Percentiles rank a stretch among this genome's conserved stretches.
Evolutionary conservation across 2,888 invertebrate genomes (phyloP).

Genomic region (Branchipolynoe longqiensis): DNA sequence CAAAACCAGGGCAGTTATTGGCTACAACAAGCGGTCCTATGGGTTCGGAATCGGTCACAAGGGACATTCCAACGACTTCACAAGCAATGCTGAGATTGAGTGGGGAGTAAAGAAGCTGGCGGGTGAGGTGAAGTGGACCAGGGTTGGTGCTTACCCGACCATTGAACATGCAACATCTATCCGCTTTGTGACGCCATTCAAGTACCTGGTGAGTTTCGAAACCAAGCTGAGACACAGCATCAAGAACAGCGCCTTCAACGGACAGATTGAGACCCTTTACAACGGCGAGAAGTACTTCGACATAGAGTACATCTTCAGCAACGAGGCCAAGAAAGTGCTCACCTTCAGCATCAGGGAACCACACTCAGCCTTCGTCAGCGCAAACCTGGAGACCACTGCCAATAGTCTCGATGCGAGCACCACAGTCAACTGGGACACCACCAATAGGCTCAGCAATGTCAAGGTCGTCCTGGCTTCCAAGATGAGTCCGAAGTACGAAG

Average conservation of each 20-base stretch:
- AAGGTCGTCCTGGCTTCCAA: background rate
- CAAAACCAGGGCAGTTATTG: background rate
- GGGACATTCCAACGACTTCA: constrained; percentile 6
- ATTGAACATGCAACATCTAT: background rate
- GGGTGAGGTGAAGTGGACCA: background rate
- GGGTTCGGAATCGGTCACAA: background rate
- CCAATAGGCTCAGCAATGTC: constrained; percentile 12
- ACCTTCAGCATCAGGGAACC: constrained; percentile 30
- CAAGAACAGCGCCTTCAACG: background rate
- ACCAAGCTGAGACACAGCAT: constrained; percentile 29
- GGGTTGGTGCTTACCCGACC: background rate
- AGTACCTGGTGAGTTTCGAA: background rate
- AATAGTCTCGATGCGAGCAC: background rate
- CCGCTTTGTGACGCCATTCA: background rate
- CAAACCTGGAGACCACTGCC: background rate
- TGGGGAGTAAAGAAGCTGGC: background rate
- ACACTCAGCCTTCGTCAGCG: background rate
- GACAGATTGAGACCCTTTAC: constrained; percentile 3
- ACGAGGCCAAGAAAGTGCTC: constrained; percentile 5
- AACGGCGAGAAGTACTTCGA: constrained; percentile 37
- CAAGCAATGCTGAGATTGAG: background rate
- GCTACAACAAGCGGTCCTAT: constrained; percentile 14
- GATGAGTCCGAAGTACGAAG: constrained; percentile 12
- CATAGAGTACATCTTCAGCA: background rate
- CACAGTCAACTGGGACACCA: constrained; percentile 36